These are phyloP conservation scores for Fratercula arctica DNA, from an alignment of 2,797 vertebrate species.

Conservation along the genomic window DNA sequence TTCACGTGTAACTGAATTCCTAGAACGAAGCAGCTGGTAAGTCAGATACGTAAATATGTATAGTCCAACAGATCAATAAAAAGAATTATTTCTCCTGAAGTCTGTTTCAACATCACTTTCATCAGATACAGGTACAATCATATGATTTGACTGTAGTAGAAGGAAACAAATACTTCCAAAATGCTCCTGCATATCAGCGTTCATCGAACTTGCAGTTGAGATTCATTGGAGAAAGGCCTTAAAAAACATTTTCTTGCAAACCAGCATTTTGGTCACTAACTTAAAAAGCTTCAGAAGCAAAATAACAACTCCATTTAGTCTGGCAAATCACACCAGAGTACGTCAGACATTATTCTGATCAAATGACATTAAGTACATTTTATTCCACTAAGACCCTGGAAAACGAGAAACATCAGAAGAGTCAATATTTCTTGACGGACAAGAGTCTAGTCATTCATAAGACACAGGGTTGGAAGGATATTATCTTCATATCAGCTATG, in stretches of 20 bases:
- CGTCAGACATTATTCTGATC: neutral
- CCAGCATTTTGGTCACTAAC: neutral
- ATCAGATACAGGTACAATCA: neutral
- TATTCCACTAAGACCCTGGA: neutral
- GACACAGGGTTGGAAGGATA: neutral
- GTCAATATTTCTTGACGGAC: neutral
- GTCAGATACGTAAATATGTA: neutral
- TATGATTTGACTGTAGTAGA: neutral
- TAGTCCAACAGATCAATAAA: neutral
- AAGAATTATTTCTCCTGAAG: neutral
- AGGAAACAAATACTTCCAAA: neutral
- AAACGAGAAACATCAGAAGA: neutral
- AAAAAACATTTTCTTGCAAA: neutral
- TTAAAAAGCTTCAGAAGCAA: neutral
- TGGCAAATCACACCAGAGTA: neutral
- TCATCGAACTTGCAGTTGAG: neutral
- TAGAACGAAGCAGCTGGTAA: neutral
- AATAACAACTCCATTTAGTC: neutral
- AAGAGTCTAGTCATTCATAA: neutral
- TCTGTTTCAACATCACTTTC: neutral
- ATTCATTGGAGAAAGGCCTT: neutral
- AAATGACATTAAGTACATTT: neutral
- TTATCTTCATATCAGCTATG: neutral
- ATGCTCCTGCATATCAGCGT: neutral
- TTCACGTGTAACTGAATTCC: neutral